These are phyloP conservation scores for Aselliscus stoliczkanus DNA, from an alignment of 2,797 vertebrate genomes.

Conservation along the genomic window DNA sequence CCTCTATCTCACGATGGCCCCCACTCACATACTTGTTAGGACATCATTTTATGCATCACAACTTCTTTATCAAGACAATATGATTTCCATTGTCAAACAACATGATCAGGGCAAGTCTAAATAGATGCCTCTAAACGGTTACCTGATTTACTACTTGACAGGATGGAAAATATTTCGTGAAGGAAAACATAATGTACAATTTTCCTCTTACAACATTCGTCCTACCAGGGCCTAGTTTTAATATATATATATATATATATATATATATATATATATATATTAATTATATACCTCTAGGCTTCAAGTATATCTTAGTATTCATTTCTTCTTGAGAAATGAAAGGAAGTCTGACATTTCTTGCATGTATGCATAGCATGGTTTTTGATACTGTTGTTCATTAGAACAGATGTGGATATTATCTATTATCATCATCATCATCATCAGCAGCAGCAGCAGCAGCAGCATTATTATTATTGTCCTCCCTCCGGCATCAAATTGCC, in stretches of 20 bases:
- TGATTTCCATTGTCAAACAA: neutral
- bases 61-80: neutral
- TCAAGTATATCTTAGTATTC: slow-evolving; percentile 57
- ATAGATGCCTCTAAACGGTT: neutral
- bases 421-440: neutral
- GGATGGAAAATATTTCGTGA: neutral
- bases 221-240: neutral
- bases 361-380: neutral
- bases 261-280: too few species aligned
- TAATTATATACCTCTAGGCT: slow-evolving; percentile 56
- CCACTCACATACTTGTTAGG: neutral
- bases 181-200: neutral
- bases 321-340: slow-evolving; percentile 64
- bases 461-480: neutral
- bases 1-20: neutral
- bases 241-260: too few species aligned
- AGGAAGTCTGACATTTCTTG: slow-evolving; percentile 30
- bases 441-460: neutral
- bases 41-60: neutral
- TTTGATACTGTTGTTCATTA: slow-evolving; percentile 5
- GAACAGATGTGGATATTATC: slow-evolving; percentile 43
- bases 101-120: neutral
- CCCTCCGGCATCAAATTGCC: neutral
- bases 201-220: neutral
- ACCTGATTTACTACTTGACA: slow-evolving; percentile 21